These are phyloP conservation scores for Apamea sordens DNA, from an alignment of 2,888 invertebrate genomes.

Conservation along the genomic window DNA sequence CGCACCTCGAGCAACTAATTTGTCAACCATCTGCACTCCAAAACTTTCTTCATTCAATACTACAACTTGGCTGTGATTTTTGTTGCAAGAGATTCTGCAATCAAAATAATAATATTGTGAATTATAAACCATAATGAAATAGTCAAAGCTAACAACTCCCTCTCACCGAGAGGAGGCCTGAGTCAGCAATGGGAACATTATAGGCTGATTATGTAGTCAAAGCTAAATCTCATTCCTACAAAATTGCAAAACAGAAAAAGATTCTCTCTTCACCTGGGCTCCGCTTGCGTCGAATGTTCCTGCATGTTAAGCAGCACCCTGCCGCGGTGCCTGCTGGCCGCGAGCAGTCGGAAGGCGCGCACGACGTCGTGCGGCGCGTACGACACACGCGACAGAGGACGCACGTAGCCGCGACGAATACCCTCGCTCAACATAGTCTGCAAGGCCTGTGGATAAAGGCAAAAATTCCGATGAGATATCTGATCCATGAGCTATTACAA, in stretches of 20 bases:
- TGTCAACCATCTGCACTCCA: slow-evolving; percentile 71
- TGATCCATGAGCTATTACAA: not conserved
- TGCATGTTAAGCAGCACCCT: slow-evolving; percentile 75
- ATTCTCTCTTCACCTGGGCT: slow-evolving; percentile 64
- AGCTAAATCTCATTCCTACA: not conserved
- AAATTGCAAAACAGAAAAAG: not conserved
- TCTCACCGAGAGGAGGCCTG: not conserved
- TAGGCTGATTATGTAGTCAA: not conserved
- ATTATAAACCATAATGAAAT: not conserved
- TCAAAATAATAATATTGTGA: not conserved
- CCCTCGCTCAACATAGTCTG: slow-evolving; percentile 77
- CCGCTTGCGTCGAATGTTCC: slow-evolving; percentile 30
- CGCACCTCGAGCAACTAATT: slow-evolving; percentile 74
- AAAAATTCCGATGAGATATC: not conserved
- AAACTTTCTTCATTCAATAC: slow-evolving; percentile 69
- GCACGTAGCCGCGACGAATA: slow-evolving; percentile 78
- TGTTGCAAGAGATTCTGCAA: slow-evolving; percentile 62
- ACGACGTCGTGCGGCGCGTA: slow-evolving; percentile 19
- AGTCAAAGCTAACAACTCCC: not conserved
- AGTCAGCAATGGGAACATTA: not conserved
- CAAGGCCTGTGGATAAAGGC: slow-evolving; percentile 67
- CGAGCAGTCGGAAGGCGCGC: slow-evolving; percentile 77
- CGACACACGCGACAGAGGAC: slow-evolving; percentile 70
- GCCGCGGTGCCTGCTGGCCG: slow-evolving; percentile 77
- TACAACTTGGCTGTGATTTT: slow-evolving; percentile 61